Percentiles rank a stretch among this genome's conserved stretches.
These are phyloP conservation scores for Bucco capensis DNA, from an alignment of 2,113 vertebrate species.

Conservation along the genomic window DNA sequence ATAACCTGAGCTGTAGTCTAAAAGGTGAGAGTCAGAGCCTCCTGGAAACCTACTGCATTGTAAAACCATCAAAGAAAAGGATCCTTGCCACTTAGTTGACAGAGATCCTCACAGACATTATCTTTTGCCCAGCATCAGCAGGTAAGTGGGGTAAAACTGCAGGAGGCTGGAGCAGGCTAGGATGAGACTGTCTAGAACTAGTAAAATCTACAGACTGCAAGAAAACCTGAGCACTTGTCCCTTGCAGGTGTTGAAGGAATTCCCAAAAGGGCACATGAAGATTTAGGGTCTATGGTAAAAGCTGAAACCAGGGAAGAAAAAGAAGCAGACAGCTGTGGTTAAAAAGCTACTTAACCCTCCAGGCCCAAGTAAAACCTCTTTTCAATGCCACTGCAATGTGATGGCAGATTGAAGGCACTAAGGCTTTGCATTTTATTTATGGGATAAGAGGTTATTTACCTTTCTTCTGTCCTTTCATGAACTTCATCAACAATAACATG, in stretches of 20 bases:
- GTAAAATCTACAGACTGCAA: not conserved
- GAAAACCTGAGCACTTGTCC: not conserved
- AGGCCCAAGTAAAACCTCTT: not conserved
- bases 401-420: not conserved
- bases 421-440: not conserved
- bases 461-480: slow-evolving; percentile 95
- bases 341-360: not conserved
- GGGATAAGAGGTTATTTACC: slow-evolving; percentile 70
- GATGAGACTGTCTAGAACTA: not conserved
- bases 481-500: slow-evolving; percentile 96
- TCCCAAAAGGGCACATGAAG: not conserved
- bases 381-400: not conserved
- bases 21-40: not conserved
- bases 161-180: not conserved
- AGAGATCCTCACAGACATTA: not conserved
- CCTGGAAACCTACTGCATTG: not conserved
- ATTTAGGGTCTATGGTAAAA: not conserved
- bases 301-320: not conserved
- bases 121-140: not conserved
- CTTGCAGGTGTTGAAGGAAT: not conserved
- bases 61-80: not conserved
- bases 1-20: not conserved
- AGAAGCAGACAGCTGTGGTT: not conserved
- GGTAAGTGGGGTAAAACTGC: not conserved
- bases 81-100: not conserved